A percentile compares a stretch with the other conserved stretches of the same genome.
Evolutionary conservation across 2,888 invertebrate genomes (phyloP).

Genomic region (Balanococcus diminutus): DNA sequence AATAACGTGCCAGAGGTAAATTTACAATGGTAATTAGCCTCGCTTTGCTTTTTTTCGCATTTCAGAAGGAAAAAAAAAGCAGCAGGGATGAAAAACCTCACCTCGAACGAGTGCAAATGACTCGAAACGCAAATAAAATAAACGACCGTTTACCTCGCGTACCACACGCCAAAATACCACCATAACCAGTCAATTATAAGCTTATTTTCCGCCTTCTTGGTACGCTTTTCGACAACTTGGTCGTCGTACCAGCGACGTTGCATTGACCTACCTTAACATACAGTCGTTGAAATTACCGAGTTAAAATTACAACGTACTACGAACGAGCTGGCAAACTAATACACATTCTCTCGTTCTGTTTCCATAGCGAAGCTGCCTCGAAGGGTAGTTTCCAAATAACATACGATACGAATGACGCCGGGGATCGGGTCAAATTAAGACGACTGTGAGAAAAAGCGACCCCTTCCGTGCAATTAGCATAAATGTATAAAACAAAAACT

Average conservation of each 20-base stretch:
- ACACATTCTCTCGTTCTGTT: neutral
- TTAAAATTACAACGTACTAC: neutral
- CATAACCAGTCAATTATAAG: neutral
- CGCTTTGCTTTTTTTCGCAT: neutral
- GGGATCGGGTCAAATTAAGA: constrained; percentile 20
- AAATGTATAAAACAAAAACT: constrained; percentile 42
- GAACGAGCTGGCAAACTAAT: neutral
- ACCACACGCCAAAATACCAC: neutral
- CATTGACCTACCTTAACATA: neutral
- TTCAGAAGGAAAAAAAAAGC: neutral
- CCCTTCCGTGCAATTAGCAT: constrained; percentile 14
- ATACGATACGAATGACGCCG: neutral
- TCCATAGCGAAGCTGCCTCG: neutral
- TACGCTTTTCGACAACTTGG: neutral
- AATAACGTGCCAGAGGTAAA: neutral
- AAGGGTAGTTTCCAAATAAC: neutral
- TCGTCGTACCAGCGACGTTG: neutral
- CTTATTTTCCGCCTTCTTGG: constrained; percentile 5
- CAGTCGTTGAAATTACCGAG: neutral
- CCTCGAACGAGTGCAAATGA: neutral
- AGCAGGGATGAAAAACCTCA: neutral
- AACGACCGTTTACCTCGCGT: neutral
- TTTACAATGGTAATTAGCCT: constrained; percentile 2
- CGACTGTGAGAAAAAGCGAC: neutral
- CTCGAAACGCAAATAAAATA: neutral